A percentile compares a stretch with the other conserved stretches of the same genome.
phyloP scores from a whole-genome alignment of 2,797 vertebrate species.

The Takifugu rubripes region DNA sequence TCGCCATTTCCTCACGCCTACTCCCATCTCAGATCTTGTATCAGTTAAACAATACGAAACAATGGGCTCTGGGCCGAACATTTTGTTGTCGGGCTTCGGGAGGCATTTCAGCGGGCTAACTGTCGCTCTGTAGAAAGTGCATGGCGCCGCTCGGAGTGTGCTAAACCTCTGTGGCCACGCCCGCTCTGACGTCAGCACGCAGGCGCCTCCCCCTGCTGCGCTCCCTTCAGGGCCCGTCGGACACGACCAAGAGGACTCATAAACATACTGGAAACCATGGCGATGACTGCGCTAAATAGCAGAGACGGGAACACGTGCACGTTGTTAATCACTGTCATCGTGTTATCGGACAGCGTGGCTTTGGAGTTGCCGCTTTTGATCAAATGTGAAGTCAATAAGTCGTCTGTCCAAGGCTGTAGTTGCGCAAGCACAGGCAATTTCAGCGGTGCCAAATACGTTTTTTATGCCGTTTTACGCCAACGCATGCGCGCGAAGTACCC shows the following conservation, averaged over 20 bases:
- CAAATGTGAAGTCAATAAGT: too few relatives aligned
- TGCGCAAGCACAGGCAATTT: too few relatives aligned
- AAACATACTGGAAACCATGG: too few relatives aligned
- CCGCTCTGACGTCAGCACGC: conserved; percentile 37
- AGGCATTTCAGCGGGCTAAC: conserved; percentile 48
- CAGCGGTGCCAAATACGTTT: too few relatives aligned
- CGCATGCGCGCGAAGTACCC: too few relatives aligned
- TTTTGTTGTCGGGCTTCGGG: conserved; percentile 39
- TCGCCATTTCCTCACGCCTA: conserved; percentile 34
- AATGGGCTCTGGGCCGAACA: conserved; percentile 13
- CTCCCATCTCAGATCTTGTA: conserved; percentile 16
- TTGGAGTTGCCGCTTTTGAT: too few relatives aligned
- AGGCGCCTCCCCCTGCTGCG: conserved; percentile 28
- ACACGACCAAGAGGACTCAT: not conserved
- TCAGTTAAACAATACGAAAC: conserved; percentile 11
- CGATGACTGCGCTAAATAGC: too few relatives aligned
- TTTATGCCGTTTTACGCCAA: too few relatives aligned
- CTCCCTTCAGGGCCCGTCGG: conserved; percentile 14
- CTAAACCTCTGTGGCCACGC: conserved; percentile 29
- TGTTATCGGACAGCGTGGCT: not conserved
- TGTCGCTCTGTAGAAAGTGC: conserved; percentile 31
- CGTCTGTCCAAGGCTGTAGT: too few relatives aligned
- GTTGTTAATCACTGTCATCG: not conserved
- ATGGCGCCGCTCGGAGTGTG: conserved; percentile 60
- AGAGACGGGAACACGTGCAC: conserved; percentile 11